phyloP scores from a whole-genome alignment of 2,888 invertebrate genomes.

The Oasisia sp. region DNA sequence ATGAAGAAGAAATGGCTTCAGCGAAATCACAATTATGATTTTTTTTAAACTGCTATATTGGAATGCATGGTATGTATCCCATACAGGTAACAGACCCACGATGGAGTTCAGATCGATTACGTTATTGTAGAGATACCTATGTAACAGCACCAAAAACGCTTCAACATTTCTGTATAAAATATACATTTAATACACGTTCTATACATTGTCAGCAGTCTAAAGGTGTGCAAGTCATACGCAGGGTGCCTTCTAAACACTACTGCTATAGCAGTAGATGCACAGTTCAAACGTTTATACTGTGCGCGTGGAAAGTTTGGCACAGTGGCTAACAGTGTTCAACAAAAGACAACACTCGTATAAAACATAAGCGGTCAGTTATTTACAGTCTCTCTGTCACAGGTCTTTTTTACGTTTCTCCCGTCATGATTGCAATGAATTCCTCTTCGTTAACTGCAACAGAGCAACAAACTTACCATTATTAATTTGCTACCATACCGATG shows the following conservation, averaged over 20 bases:
- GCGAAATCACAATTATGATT: too few relatives aligned
- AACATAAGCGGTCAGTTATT: neutral
- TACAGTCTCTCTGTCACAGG: neutral
- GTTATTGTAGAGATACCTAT: neutral
- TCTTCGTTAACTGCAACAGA: slow-evolving; percentile 59
- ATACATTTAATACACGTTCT: neutral
- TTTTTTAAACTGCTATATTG: neutral
- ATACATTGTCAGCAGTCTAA: neutral
- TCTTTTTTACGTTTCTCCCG: slow-evolving; percentile 49
- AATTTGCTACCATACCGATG: neutral
- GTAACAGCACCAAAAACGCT: neutral
- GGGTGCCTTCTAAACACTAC: neutral
- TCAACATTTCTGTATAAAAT: neutral
- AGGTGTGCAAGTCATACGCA: neutral
- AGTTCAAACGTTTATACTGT: neutral
- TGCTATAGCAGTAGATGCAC: neutral
- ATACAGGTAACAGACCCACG: too few relatives aligned
- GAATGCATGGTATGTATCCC: neutral
- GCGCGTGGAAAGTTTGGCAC: neutral
- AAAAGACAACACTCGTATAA: neutral
- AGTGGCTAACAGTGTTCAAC: neutral
- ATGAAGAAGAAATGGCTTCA: too few relatives aligned
- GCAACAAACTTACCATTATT: slow-evolving; percentile 20
- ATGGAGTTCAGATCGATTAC: too few relatives aligned
- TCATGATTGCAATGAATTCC: slow-evolving; percentile 62